Base-by-base conservation (phyloP, 1,140 invertebrate species). In the Atta texana region DNA sequence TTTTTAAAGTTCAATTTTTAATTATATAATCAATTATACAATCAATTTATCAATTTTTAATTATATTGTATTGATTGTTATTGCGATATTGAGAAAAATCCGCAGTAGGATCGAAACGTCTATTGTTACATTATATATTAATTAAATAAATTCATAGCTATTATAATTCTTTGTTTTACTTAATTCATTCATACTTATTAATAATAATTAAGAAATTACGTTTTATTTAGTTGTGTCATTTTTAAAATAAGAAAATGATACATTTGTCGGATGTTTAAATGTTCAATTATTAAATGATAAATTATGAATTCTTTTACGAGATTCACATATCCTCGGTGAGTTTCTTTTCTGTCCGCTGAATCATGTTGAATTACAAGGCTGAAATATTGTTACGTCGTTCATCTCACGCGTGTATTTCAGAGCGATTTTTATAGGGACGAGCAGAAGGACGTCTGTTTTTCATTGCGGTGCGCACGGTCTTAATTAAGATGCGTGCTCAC, bases 401-500 rank as follows among this genome's bases (percentile, higher is more conserved):
- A 14, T 77, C 57, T 44, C 39, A 61, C 21, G 55, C 31, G 34
- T 57, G 51, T 61, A 44, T 44, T 12, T 49, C n/a, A 5, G 12
- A 7, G 16, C 8, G 28, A 55, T 34, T 68, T 69, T 55, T 34
- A 64, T 8, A 39, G 31, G 21, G 18, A 84, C 24, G 24, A 31
- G 63, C 44, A 28, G n/a, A 49, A 18, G 49, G 63, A 7, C 6
- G n/a, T 14, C 44, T 59, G 44, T 80, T 61, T 68, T 80, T 78
- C 44, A 57, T 87, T 51, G 68, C 14, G n/a, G 12, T 51, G 16
- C 68, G n/a, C 59, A 12, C 24, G 80, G 80, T 75, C 55, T 61
- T 84, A 84, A 84, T 84, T 84, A 84, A 69, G 72, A 84, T 74
- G 80, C 80, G 69, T 69, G 57, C 39, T 84, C 80, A 84, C 78